A percentile compares a stretch with the other conserved stretches of the same genome.
Evolutionary conservation across 2,888 invertebrate genomes (phyloP).

Genomic region (Drosophila niveifrons): DNA sequence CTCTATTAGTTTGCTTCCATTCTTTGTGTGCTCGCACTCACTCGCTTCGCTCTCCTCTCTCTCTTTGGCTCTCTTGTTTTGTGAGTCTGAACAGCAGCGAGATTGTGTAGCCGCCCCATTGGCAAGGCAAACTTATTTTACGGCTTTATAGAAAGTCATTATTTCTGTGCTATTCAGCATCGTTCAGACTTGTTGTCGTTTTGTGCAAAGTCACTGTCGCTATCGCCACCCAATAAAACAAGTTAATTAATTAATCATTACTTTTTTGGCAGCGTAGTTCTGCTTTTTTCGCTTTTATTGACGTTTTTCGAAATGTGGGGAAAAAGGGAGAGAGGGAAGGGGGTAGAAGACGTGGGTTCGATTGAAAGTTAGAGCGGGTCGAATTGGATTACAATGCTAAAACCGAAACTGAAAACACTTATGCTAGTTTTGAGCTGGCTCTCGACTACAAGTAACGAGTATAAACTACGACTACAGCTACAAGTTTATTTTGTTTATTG

Average conservation of each 20-base stretch:
- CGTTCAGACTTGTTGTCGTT: constrained; percentile 40
- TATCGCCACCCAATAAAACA: constrained; percentile 66
- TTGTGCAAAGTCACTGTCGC: constrained; percentile 16
- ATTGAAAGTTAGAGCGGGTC: constrained; percentile 26
- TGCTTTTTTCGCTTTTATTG: constrained; percentile 59
- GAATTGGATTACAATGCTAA: constrained; percentile 66
- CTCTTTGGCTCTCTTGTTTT: background rate
- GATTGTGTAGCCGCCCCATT: constrained; percentile 16
- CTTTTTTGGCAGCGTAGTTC: constrained; percentile 60
- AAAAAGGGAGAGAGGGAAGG: background rate
- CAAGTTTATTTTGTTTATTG: constrained; percentile 8
- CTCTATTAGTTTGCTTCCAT: constrained; percentile 68
- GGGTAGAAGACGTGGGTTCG: background rate
- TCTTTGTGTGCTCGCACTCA: constrained; percentile 5
- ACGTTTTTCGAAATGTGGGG: constrained; percentile 35
- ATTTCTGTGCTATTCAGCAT: constrained; percentile 32
- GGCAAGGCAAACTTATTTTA: constrained; percentile 56
- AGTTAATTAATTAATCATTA: constrained; percentile 79
- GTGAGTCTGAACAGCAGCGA: background rate
- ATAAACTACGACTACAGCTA: constrained; percentile 42
- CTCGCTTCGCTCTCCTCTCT: too few species aligned
- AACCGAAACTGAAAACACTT: constrained; percentile 70
- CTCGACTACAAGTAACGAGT: constrained; percentile 2
- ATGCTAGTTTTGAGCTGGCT: constrained; percentile 46
- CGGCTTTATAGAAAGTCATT: constrained; percentile 66